Percentiles rank a stretch among this genome's conserved stretches.
phyloP scores from a whole-genome alignment of 2,113 vertebrate species.

The Mobula birostris region DNA sequence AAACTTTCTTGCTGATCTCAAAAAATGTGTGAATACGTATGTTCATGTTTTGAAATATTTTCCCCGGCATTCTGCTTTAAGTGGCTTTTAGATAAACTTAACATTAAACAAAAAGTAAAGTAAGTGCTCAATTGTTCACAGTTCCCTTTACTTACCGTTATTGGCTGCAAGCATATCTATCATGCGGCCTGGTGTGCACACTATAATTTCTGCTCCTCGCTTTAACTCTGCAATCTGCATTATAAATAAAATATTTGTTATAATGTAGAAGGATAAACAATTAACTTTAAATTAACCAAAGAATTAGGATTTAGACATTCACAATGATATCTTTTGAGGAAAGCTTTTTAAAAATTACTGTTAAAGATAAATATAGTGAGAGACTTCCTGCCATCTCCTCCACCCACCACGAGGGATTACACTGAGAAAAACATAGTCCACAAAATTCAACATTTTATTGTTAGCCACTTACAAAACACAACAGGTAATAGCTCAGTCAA shows the following conservation, averaged over 20 bases:
- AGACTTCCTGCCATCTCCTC: not conserved
- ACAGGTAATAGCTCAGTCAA: no score
- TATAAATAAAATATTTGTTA: not conserved
- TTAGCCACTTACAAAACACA: no score
- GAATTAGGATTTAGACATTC: not conserved
- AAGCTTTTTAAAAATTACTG: not conserved
- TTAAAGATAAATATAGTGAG: not conserved
- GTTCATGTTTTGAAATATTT: not conserved
- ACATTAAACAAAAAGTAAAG: not conserved
- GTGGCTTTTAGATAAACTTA: constrained; percentile 3
- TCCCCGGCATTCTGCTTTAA: not conserved
- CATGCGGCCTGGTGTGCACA: constrained; percentile 97
- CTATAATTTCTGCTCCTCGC: constrained; percentile 97
- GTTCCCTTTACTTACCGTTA: constrained; percentile 74
- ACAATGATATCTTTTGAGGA: not conserved
- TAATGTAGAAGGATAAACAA: not conserved
- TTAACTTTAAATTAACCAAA: not conserved
- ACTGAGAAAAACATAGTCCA: not conserved
- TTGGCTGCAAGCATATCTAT: constrained; percentile 99
- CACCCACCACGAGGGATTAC: not conserved
- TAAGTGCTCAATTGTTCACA: constrained; percentile 1
- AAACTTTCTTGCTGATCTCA: not conserved
- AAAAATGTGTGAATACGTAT: not conserved
- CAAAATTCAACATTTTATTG: no score
- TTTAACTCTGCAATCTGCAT: constrained; percentile 94